Percentiles rank a stretch among this genome's conserved stretches.
phyloP scores from a whole-genome alignment of 2,113 vertebrate genomes.

The Charina bottae region DNA sequence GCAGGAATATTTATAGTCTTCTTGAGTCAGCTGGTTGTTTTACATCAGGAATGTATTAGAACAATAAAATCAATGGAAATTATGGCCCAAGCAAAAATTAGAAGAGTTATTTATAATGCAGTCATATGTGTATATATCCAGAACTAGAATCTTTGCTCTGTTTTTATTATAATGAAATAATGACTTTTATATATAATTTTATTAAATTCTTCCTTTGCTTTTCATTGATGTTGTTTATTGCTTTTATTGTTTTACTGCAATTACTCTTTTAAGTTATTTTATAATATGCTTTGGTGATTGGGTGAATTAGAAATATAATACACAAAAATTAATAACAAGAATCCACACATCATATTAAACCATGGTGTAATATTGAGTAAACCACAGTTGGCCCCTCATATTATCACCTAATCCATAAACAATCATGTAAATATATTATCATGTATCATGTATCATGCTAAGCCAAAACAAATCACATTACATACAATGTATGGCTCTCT shows the following conservation, averaged over 20 bases:
- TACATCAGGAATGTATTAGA: neutral
- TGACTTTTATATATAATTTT: neutral
- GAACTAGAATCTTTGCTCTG: too few species aligned
- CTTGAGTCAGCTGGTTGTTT: neutral
- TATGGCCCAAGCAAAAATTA: neutral
- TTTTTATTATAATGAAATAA: neutral
- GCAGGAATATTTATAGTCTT: neutral
- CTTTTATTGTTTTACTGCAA: neutral
- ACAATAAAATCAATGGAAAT: neutral
- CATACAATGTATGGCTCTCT: neutral
- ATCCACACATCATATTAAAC: neutral
- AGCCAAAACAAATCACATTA: neutral
- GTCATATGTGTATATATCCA: neutral
- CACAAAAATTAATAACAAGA: neutral
- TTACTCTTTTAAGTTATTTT: neutral
- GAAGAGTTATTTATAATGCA: neutral
- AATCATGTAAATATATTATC: too few species aligned
- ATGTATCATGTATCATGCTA: neutral
- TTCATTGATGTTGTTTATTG: neutral
- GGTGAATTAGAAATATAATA: neutral
- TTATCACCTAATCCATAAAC: neutral
- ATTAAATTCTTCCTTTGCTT: neutral
- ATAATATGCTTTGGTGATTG: neutral
- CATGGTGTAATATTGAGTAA: neutral
- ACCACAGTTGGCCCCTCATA: neutral